Evolutionary conservation across 1,140 invertebrate genomes (phyloP).

Genomic region (Campoletis sonorensis): DNA sequence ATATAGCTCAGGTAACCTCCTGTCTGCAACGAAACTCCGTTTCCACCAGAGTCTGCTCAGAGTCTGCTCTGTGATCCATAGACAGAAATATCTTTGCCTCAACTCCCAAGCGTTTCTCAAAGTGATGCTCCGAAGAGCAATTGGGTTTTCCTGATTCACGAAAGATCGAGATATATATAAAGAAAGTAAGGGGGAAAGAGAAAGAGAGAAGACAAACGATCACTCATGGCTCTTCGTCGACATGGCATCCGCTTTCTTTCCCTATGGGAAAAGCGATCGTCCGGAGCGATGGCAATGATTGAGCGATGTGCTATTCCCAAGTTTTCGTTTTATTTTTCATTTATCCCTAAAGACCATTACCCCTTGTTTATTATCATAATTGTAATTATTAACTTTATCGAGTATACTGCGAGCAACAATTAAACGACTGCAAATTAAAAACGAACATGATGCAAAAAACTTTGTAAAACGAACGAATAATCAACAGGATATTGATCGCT

Average conservation of each 20-base stretch:
- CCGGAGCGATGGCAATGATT: background rate
- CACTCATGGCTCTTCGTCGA: conserved; percentile 18
- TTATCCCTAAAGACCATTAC: background rate
- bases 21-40: background rate
- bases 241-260: background rate
- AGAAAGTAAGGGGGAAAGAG: background rate
- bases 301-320: background rate
- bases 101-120: conserved; percentile 9
- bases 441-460: no score
- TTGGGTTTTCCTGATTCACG: conserved; percentile 25
- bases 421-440: no score
- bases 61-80: background rate
- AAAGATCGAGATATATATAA: background rate
- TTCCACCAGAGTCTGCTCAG: background rate
- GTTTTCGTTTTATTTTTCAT: background rate
- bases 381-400: background rate
- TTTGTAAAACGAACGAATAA: no score
- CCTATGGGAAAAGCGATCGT: background rate
- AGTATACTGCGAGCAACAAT: no score
- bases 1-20: conserved; percentile 17
- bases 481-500: no score
- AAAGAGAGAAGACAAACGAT: background rate
- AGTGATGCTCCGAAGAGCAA: conserved; percentile 9
- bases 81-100: background rate
- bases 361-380: background rate